These are phyloP conservation scores for Athripsodes cinereus DNA, from an alignment of 2,888 invertebrate species.

Conservation along the genomic window DNA sequence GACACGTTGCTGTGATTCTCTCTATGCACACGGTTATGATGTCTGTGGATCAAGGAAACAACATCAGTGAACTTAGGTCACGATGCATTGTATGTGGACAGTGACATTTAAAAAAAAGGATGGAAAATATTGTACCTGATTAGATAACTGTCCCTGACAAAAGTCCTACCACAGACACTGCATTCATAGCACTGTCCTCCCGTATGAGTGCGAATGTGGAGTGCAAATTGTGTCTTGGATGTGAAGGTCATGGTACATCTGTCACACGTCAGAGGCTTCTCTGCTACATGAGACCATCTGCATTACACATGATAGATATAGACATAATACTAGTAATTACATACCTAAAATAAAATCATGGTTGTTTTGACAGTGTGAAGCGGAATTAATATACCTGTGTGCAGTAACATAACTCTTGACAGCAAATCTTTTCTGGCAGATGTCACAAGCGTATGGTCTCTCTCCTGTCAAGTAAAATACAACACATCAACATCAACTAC, in stretches of 20 bases:
- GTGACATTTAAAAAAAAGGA: neutral
- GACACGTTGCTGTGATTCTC: slow-evolving; percentile 52
- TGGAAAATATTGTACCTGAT: slow-evolving; percentile 47
- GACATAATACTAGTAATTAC: no score
- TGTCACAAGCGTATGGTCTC: slow-evolving; percentile 71
- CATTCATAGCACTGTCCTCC: slow-evolving; percentile 67
- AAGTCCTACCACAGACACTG: slow-evolving; percentile 66
- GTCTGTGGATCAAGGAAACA: slow-evolving; percentile 36
- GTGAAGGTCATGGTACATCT: slow-evolving; percentile 68
- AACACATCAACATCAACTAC: no score
- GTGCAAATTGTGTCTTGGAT: slow-evolving; percentile 67
- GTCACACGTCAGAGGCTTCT: slow-evolving; percentile 67
- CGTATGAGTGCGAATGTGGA: slow-evolving; percentile 70
- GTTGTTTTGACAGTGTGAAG: no score
- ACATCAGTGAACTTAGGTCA: neutral
- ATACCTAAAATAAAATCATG: no score
- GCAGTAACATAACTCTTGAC: slow-evolving; percentile 77
- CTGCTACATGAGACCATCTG: slow-evolving; percentile 73
- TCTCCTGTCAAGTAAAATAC: slow-evolving; percentile 62
- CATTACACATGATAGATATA: no score
- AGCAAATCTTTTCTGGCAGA: slow-evolving; percentile 73
- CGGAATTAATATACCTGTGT: slow-evolving; percentile 47
- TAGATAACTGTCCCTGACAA: slow-evolving; percentile 71
- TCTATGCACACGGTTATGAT: slow-evolving; percentile 70
- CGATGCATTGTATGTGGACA: neutral